Conservation (phyloP, 2,113 vertebrate genomes). For the Glaucomys volans region DNA sequence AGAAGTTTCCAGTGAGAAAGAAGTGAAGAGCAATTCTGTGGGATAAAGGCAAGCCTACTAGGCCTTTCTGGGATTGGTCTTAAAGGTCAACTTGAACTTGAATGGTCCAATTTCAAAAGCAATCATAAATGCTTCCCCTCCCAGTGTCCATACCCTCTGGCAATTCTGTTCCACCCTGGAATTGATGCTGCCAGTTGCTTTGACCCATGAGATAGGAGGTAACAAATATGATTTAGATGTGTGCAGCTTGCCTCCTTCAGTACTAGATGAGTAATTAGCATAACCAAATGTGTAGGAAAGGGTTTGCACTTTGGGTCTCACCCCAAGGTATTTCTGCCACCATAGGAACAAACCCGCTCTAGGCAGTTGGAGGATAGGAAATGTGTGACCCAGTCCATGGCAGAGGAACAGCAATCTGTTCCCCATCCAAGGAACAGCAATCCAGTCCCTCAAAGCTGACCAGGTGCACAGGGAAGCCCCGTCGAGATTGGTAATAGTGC, state of each 20-base stretch:
- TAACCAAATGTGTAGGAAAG: background rate
- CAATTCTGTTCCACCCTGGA: background rate
- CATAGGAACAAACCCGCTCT: background rate
- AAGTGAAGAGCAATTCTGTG: background rate
- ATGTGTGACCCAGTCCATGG: background rate
- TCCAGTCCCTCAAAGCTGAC: background rate
- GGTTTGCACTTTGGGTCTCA: background rate
- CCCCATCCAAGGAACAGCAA: too few species aligned
- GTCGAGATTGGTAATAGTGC: background rate
- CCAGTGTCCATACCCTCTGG: background rate
- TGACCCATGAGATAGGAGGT: background rate
- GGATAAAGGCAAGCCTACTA: background rate
- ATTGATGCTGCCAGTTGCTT: background rate
- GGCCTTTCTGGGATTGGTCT: background rate
- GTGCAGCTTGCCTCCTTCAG: too few species aligned
- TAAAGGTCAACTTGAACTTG: conserved; percentile 1
- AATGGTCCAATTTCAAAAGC: background rate
- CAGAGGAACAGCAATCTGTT: too few species aligned
- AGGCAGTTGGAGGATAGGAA: background rate
- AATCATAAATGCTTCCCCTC: background rate
- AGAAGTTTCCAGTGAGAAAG: background rate
- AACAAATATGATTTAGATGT: background rate
- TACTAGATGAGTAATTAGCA: too few species aligned
- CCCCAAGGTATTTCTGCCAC: background rate
- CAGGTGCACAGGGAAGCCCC: background rate